Percentiles rank a stretch among this genome's conserved stretches.
phyloP scores from a whole-genome alignment of 2,797 vertebrate species.

The Rhinella marina region DNA sequence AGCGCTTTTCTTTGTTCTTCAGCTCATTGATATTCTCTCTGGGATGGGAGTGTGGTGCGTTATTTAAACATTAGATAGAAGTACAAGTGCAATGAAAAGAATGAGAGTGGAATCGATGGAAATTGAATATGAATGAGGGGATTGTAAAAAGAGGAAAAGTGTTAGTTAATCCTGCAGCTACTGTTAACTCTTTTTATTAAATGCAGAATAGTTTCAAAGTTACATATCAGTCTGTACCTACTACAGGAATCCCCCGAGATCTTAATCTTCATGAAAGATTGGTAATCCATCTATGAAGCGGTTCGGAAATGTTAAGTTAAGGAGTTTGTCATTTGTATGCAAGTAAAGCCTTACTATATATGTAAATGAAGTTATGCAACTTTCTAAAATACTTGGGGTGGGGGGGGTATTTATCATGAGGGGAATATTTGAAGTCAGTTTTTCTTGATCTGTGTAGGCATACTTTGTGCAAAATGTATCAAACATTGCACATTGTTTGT shows the following conservation, averaged over 20 bases:
- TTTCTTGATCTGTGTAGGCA: too few relatives aligned
- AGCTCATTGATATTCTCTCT: conserved; percentile 62
- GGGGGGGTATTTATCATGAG: too few relatives aligned
- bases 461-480: too few relatives aligned
- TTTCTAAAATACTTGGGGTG: not conserved
- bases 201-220: not conserved
- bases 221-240: conserved; percentile 6
- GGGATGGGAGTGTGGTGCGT: conserved; percentile 57
- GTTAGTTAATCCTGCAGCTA: conserved; percentile 50
- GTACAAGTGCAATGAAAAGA: conserved; percentile 54
- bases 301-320: not conserved
- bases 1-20: conserved; percentile 50
- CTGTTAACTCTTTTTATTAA: conserved; percentile 37
- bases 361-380: not conserved
- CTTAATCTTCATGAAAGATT: not conserved
- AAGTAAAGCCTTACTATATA: not conserved
- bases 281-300: too few relatives aligned
- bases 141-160: conserved; percentile 38
- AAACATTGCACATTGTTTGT: too few relatives aligned
- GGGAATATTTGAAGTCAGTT: too few relatives aligned
- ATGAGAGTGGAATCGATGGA: conserved; percentile 52
- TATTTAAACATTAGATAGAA: conserved; percentile 60
- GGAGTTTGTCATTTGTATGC: not conserved
- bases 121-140: conserved; percentile 59
- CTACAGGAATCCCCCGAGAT: too few relatives aligned